phyloP scores from a whole-genome alignment of 2,888 invertebrate species.

The Rhaphigaster nebulosa region DNA sequence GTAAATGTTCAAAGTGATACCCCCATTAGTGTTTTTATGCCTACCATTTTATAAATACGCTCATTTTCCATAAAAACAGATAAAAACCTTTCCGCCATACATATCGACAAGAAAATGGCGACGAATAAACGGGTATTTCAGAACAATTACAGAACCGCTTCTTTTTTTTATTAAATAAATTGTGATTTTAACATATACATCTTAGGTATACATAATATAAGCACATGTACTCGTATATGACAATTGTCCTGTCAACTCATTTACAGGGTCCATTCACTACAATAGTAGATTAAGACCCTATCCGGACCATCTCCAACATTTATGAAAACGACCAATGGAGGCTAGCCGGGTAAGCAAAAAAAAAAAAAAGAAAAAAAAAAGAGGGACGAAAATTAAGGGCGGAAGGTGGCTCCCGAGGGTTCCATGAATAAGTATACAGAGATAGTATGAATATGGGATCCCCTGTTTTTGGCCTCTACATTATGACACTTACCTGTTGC shows the following conservation, averaged over 20 bases:
- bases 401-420: background rate
- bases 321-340: background rate
- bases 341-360: background rate
- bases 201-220: background rate
- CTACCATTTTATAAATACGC: too few relatives aligned
- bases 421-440: constrained; percentile 20
- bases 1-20: too few relatives aligned
- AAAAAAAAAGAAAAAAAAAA: background rate
- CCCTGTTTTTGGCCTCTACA: background rate
- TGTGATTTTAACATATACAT: too few relatives aligned
- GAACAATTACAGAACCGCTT: too few relatives aligned
- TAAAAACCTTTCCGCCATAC: too few relatives aligned
- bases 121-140: too few relatives aligned
- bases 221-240: too few relatives aligned
- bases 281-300: background rate
- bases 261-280: background rate
- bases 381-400: background rate
- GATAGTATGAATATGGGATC: constrained; percentile 14
- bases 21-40: too few relatives aligned
- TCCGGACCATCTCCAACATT: background rate
- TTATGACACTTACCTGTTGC: background rate
- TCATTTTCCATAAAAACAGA: too few relatives aligned
- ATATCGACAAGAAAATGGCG: too few relatives aligned
- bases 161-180: too few relatives aligned
- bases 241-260: background rate